These are phyloP conservation scores for Loxodonta africana DNA, from an alignment of 2,113 vertebrate species.

Conservation along the genomic window DNA sequence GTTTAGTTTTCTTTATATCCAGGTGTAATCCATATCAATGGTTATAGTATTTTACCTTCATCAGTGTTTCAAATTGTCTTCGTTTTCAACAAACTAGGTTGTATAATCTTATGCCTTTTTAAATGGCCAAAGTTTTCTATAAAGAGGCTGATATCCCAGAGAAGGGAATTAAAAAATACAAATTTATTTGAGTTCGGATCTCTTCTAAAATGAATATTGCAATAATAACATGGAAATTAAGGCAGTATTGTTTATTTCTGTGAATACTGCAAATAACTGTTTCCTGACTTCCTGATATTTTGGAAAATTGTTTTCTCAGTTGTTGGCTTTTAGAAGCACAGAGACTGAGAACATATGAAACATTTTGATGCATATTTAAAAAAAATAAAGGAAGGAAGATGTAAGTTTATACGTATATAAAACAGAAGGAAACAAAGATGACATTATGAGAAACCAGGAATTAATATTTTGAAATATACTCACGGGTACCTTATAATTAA, in stretches of 20 bases:
- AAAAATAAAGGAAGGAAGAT: not conserved
- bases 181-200: not conserved
- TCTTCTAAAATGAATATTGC: conserved; percentile 20
- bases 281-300: not conserved
- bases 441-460: not conserved
- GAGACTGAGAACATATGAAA: not conserved
- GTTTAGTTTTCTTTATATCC: too few relatives aligned
- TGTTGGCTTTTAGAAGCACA: not conserved
- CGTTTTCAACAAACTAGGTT: too few relatives aligned
- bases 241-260: not conserved
- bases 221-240: not conserved
- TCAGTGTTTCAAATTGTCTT: too few relatives aligned
- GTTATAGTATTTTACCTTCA: too few relatives aligned
- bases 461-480: not conserved
- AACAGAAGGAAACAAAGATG: not conserved
- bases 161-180: not conserved
- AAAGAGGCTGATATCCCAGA: not conserved
- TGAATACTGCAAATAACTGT: not conserved
- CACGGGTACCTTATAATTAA: not conserved
- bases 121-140: not conserved
- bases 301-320: not conserved
- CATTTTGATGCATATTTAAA: not conserved
- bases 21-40: too few relatives aligned
- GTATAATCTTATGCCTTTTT: not conserved
- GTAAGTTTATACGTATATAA: not conserved